Conservation (phyloP, 2,113 vertebrate species). For the Murina feae region DNA sequence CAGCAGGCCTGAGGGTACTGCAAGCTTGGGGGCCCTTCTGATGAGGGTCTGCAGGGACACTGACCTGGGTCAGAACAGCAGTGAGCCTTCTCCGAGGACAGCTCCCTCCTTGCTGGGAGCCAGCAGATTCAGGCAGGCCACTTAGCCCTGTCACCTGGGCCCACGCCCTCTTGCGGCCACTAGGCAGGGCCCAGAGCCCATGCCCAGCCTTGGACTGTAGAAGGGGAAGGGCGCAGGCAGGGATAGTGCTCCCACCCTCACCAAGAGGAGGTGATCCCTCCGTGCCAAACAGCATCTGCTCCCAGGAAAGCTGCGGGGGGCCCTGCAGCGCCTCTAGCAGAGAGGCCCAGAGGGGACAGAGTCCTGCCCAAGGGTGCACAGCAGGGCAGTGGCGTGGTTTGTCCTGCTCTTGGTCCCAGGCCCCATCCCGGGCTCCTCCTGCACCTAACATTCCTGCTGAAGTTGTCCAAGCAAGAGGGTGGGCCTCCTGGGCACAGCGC, state of each 20-base stretch:
- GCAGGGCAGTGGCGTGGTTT: neutral
- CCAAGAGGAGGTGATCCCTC: no score
- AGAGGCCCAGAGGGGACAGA: neutral
- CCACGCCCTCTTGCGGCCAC: no score
- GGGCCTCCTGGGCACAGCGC: accelerated
- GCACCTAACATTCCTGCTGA: neutral
- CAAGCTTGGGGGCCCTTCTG: neutral
- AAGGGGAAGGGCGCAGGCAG: neutral
- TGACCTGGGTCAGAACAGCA: neutral
- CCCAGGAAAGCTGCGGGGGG: neutral
- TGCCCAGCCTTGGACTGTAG: neutral
- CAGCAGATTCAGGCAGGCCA: neutral
- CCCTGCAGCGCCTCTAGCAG: neutral
- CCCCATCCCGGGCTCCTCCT: neutral
- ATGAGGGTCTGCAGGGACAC: neutral
- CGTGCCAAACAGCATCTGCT: neutral
- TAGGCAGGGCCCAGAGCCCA: neutral
- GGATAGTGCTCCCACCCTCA: no score
- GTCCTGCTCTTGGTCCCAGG: neutral
- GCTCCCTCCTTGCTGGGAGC: no score
- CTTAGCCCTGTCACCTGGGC: neutral
- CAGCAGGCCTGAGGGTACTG: neutral
- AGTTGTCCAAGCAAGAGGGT: neutral
- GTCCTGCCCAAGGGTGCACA: neutral
- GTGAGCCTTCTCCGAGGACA: neutral